These are phyloP conservation scores for Noctuana brunneofusca DNA, from an alignment of 2,888 invertebrate genomes.

Conservation along the genomic window DNA sequence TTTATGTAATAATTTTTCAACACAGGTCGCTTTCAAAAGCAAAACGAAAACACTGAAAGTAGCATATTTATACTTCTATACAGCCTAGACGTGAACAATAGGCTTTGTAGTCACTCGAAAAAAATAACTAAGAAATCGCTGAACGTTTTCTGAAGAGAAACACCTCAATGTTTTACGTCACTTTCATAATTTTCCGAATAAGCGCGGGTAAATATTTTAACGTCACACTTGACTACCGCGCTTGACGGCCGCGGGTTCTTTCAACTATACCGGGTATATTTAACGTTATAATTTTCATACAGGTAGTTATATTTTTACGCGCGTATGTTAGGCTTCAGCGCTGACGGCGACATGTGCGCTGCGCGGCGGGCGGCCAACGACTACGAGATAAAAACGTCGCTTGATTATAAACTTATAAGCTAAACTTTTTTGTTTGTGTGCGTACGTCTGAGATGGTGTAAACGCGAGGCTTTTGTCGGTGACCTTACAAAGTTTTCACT, in stretches of 20 bases:
- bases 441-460: constrained; percentile 68
- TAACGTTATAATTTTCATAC: constrained; percentile 60
- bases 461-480: constrained; percentile 68
- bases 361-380: constrained; percentile 74
- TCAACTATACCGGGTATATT: constrained; percentile 51
- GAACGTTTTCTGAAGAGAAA: constrained; percentile 65
- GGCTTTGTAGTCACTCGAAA: constrained; percentile 75
- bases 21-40: constrained; percentile 70
- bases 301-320: constrained; percentile 65
- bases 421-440: constrained; percentile 78
- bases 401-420: constrained; percentile 83
- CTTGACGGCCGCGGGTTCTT: constrained; percentile 57
- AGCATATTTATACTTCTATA: constrained; percentile 65
- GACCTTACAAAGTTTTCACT: constrained; percentile 77
- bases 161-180: constrained; percentile 71
- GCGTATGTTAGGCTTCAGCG: constrained; percentile 65
- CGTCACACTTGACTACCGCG: constrained; percentile 62
- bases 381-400: constrained; percentile 82
- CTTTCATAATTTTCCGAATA: constrained; percentile 76
- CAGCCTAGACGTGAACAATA: constrained; percentile 66
- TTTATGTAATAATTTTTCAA: constrained; percentile 77
- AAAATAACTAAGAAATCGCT: constrained; percentile 61
- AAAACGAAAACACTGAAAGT: constrained; percentile 72
- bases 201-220: constrained; percentile 59
- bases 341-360: constrained; percentile 68